These are phyloP conservation scores for Otis tarda DNA, from an alignment of 2,113 vertebrate genomes.

Conservation along the genomic window DNA sequence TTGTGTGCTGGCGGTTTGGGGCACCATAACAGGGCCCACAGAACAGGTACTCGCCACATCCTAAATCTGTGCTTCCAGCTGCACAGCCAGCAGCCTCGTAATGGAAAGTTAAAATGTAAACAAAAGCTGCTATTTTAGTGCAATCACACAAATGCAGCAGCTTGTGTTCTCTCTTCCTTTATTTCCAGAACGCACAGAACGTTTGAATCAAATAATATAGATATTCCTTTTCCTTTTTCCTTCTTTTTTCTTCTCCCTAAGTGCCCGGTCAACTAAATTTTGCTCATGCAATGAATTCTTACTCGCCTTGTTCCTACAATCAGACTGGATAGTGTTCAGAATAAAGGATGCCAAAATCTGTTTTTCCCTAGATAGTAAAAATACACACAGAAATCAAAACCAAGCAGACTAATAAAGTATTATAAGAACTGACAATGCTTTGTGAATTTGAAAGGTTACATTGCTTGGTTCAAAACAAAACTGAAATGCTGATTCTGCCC, in stretches of 20 bases:
- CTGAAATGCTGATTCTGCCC: neutral
- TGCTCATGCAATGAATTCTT: neutral
- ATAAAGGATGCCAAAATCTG: neutral
- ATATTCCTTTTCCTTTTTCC: neutral
- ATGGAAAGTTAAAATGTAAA: neutral
- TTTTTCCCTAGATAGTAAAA: neutral
- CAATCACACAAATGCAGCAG: neutral
- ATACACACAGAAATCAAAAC: conserved; percentile 37
- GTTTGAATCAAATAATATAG: neutral
- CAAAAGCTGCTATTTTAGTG: conserved; percentile 8
- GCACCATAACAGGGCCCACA: neutral
- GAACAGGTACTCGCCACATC: neutral
- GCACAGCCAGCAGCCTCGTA: neutral
- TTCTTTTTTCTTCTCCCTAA: neutral
- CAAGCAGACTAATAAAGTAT: neutral
- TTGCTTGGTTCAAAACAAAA: neutral
- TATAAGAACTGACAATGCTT: neutral
- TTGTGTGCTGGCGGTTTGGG: neutral
- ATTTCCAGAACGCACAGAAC: neutral
- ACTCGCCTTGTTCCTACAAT: neutral
- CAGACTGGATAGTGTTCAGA: neutral
- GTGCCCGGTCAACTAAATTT: neutral
- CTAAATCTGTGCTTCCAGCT: neutral
- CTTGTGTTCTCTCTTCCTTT: neutral
- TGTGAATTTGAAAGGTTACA: conserved; percentile 8